Base-by-base conservation (phyloP, 2,113 vertebrate genomes). In the Lepus europaeus region DNA sequence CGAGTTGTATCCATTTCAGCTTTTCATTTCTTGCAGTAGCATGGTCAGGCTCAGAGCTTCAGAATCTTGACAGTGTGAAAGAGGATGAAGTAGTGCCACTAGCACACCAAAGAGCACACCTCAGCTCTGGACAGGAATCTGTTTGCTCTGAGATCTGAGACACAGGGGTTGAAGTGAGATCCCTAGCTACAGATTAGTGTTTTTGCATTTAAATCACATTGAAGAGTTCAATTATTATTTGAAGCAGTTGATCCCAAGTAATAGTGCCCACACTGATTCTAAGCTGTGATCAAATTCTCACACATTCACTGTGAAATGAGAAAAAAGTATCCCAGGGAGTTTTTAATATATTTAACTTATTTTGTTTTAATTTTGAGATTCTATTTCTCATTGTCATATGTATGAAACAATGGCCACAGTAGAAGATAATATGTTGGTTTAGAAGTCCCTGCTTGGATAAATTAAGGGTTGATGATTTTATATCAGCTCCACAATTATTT, bases 1-100 rank as follows among this genome's bases (percentile, higher is more conserved):
- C 0, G 1, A 88, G 88, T 78, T 69, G 45, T 53, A 64, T 92
- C 76, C 63, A 78, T 89, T 96, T 95, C 53, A 89, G 79, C 39
- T 91, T 94, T 85, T 94, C 79, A 69, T 81, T 95, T 96, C 59
- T 97, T 51, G 74, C 76, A 45, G 74, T 93, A 84, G 95, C 64
- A 68, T 83, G 89, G 16, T 73, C 91, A n/a, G 36, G 77, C 6
- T 91, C 73, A 63, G 53, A 93, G 86, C 27, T 19, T 91, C 79
- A 79, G 51, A 81, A 66, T 87, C 79, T 72, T 63, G 49, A 61
- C 61, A 87, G 0, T 82, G 61, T 39, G 90, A 72, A 61, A 87
- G 82, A 22, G 13, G 84, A 79, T 88, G 39, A 72, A 82, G 74
- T 45, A 6, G 36, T 82, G 25, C 10, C 51, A 56, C 80, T 87